These are phyloP conservation scores for Caradrina clavipalpis DNA, from an alignment of 2,888 invertebrate species.

Conservation along the genomic window DNA sequence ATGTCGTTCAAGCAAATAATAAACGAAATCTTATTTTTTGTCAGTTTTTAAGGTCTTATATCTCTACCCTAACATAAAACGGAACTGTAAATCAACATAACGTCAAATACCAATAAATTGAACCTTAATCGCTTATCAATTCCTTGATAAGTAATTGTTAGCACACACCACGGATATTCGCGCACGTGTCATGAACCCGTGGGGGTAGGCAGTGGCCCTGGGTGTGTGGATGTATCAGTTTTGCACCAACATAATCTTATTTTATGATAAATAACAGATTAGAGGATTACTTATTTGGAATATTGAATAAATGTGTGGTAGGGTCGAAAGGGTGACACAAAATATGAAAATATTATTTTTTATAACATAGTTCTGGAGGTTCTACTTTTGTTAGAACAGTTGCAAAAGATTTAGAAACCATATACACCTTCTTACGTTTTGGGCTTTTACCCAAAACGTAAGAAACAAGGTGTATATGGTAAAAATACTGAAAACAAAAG, in stretches of 20 bases:
- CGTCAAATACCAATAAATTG: conserved; percentile 48
- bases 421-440: no score
- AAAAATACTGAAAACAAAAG: no score
- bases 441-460: no score
- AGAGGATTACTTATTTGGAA: conserved; percentile 59
- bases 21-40: no score
- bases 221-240: conserved; percentile 42
- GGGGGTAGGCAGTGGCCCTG: conserved; percentile 55
- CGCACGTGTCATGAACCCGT: conserved; percentile 70
- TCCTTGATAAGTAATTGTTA: conserved; percentile 80
- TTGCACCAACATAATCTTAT: conserved; percentile 58
- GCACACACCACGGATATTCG: conserved; percentile 74
- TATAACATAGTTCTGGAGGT: not conserved
- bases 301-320: conserved; percentile 42
- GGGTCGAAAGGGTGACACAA: conserved; percentile 42
- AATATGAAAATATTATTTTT: conserved; percentile 5
- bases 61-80: not conserved
- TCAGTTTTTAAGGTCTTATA: not conserved
- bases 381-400: no score
- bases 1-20: no score
- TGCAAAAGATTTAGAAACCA: no score
- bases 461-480: no score
- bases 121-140: conserved; percentile 55
- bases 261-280: conserved; percentile 65
- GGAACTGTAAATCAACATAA: conserved; percentile 23